These are phyloP conservation scores for Aptenodytes patagonicus DNA, from an alignment of 2,113 vertebrate species.

Conservation along the genomic window DNA sequence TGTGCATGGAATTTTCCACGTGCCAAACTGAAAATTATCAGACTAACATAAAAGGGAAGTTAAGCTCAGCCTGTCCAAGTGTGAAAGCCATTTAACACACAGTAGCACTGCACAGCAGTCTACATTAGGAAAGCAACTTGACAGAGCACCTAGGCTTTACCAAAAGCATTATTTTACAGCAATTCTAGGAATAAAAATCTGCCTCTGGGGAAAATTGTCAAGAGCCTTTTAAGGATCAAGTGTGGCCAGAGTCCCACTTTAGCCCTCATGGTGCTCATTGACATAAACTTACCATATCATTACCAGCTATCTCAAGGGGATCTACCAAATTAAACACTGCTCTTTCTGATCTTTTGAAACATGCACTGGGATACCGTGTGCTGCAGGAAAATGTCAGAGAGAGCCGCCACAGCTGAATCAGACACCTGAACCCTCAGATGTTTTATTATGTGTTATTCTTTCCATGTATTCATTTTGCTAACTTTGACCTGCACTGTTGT, in stretches of 20 bases:
- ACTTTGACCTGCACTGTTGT: neutral
- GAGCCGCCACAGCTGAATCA: neutral
- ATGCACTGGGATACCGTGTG: neutral
- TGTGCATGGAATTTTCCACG: rapidly evolving
- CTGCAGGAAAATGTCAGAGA: neutral
- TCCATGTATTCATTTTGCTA: neutral
- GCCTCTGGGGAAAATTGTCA: neutral
- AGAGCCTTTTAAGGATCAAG: neutral
- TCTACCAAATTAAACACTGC: neutral
- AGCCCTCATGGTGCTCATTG: neutral
- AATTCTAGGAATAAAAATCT: neutral
- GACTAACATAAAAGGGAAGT: neutral
- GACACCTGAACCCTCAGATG: neutral
- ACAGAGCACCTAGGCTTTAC: neutral
- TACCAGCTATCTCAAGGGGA: neutral
- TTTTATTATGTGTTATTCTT: neutral
- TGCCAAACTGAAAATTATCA: neutral
- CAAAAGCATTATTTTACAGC: neutral
- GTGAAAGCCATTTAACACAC: neutral
- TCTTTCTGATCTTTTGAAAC: neutral
- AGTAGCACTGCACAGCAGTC: neutral
- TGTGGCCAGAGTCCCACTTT: neutral
- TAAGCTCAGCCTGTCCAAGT: neutral
- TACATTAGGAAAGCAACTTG: neutral
- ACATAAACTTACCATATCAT: neutral